phyloP scores from a whole-genome alignment of 2,797 vertebrate species.

The Paratrypauchen microcephalus region DNA sequence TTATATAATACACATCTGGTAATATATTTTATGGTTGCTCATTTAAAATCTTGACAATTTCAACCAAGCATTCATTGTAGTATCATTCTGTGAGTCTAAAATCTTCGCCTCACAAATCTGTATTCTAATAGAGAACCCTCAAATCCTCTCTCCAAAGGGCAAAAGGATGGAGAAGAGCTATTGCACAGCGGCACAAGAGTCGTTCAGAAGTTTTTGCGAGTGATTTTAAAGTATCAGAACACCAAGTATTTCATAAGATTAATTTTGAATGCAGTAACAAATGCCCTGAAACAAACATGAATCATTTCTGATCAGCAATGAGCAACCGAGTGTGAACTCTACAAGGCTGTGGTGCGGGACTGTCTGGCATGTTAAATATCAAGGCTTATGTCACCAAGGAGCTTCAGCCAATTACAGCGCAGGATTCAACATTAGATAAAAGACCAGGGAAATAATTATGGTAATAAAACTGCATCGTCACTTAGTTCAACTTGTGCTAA shows the following conservation, averaged over 20 bases:
- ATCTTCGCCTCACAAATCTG: slow-evolving; percentile 2
- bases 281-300: slow-evolving; percentile 3
- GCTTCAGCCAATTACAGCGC: not conserved
- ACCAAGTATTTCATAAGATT: slow-evolving; percentile 12
- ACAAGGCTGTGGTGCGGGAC: not conserved
- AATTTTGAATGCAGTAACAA: slow-evolving; percentile 5
- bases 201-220: not conserved
- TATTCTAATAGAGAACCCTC: slow-evolving; percentile 8
- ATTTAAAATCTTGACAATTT: not conserved
- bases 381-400: not conserved
- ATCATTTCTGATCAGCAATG: slow-evolving; percentile 4
- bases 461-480: too few species aligned
- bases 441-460: not conserved
- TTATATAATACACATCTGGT: too few species aligned
- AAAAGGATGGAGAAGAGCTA: slow-evolving; percentile 13
- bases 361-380: slow-evolving; percentile 8
- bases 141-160: slow-evolving; percentile 13
- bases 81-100: slow-evolving; percentile 1
- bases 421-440: not conserved
- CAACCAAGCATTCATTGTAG: not conserved
- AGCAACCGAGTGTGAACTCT: slow-evolving; percentile 5
- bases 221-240: slow-evolving; percentile 2
- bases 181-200: slow-evolving; percentile 9
- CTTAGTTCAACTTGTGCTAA: not conserved
- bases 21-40: not conserved